Evolutionary conservation across 2,888 invertebrate genomes (phyloP), one percentile per base, ranked within the genome.

Genomic region (Halictus ligatus): DNA sequence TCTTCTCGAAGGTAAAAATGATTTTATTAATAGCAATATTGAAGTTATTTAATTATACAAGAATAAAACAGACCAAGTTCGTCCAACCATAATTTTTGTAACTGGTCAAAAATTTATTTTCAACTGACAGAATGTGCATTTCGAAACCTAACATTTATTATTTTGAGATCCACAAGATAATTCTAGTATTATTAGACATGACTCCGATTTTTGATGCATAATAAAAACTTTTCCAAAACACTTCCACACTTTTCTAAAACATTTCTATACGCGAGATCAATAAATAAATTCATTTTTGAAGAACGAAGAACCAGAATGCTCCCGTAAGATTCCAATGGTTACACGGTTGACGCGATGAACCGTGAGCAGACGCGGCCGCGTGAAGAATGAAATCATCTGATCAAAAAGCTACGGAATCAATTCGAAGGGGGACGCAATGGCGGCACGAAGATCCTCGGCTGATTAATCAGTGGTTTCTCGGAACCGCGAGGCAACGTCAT

Each of bases 391-490:
- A 82, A 74, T 77, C 74, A 60, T 80, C 29, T 7, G 82, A 82
- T 83, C 76, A 73, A 82, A 67, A 46, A 74, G 75, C 78, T 18
- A 15, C 64, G 60, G 46, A 29, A 76, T 73, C 72, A 40, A 67
- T 76, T 58, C 72, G 54, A 73, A 79, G 21, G 73, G 60, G 72
- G 78, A 73, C 85, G 73, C 35, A 50, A 64, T 35, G 73, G 77
- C 75, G 73, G 81, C 64, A 72, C 84, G 83, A 74, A 77, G 74
- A 85, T 80, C 77, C 76, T 71, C 75, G 50, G 18, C 80, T 78
- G 75, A 84, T 85, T 84, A 81, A 84, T 86, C 85, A 77, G 29
- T 12, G 50, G 78, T 67, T 84, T 86, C 86, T 80, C 43, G 64
- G 86, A 86, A 84, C 64, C 60, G 75, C 64, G 71, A 40, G 60